Evolutionary conservation across 2,113 vertebrate species (phyloP).

Genomic region (Morone chrysops): DNA sequence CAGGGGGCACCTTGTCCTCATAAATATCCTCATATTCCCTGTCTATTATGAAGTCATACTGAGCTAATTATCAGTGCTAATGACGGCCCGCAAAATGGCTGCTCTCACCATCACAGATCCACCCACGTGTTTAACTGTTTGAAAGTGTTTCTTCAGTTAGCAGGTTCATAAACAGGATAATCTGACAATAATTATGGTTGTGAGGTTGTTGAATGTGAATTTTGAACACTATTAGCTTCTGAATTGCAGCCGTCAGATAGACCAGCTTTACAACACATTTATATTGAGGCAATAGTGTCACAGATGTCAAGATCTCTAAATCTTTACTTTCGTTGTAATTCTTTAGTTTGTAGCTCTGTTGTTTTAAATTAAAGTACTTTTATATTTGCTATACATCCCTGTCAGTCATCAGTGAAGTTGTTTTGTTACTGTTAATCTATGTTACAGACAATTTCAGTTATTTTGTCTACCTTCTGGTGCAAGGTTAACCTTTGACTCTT

Average conservation of each 20-base stretch:
- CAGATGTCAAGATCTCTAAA: background rate
- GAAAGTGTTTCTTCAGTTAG: slow-evolving; percentile 23
- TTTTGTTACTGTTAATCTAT: background rate
- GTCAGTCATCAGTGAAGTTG: background rate
- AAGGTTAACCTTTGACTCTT: slow-evolving; percentile 39
- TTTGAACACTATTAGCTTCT: background rate
- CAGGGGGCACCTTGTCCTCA: slow-evolving; percentile 34
- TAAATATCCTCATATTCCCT: slow-evolving; percentile 47
- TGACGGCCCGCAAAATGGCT: slow-evolving; percentile 24
- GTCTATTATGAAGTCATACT: slow-evolving; percentile 45
- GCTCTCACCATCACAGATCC: slow-evolving; percentile 14
- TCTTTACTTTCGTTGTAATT: background rate
- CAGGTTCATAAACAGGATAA: background rate
- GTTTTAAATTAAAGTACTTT: background rate
- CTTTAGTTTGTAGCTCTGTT: slow-evolving; percentile 1
- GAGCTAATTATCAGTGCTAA: slow-evolving; percentile 59
- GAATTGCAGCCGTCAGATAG: background rate
- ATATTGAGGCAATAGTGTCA: background rate
- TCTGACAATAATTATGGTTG: background rate
- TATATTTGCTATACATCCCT: background rate
- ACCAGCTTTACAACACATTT: background rate
- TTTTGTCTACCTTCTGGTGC: slow-evolving; percentile 22
- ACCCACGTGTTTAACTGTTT: background rate
- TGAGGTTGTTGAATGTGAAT: background rate
- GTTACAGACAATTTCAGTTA: background rate